Base-by-base conservation (phyloP, 2,888 invertebrate species). In the Lamellibrachia columna region DNA sequence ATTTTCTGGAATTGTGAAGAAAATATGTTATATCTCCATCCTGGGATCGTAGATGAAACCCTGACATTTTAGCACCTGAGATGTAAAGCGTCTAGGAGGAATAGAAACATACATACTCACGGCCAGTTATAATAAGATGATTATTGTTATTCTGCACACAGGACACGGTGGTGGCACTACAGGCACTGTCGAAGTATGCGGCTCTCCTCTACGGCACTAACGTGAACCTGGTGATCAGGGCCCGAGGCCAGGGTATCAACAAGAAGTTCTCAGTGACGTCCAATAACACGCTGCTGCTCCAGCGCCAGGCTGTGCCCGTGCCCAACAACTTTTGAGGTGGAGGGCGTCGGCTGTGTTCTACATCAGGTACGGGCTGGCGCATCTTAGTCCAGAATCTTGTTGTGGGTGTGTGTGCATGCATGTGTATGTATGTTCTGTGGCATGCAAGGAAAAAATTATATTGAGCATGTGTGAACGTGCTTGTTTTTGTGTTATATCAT, bases 131-230 rank as follows among this genome's bases (percentile, higher is more conserved):
- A 22, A 75, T 1, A 22, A 22, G 28, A 11, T 28, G 15, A 15
- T 53, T 91, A 91, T 58, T 60, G 52, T 94, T 94, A 7, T 75
- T 75, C 3, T 15, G 6, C 75, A 15, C 75, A 11, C 95, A 96
- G 96, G 96, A 97, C 93, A 97, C 97, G 8, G 96, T 97, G 11
- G 94, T 97, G 40, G 97, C 96, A 8, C 95, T 97, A 58, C 96
- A 96, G 93, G 96, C 96, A 8, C 93, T 97, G 91, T 95, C 96
- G 2, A 94, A 95, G 92, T 96, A 94, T 94, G 94, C 95, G 3
- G 93, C 94, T 3, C 90, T 94, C 52, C 94, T 94, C 0, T 95
- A 95, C 93, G 91, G 92, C 22, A 90, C 55, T 11, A 91, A 92
- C 28, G 11, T 92, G 40, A 90, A 93, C 91, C 40, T 92, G 11